Evolutionary conservation across 2,888 invertebrate species (phyloP).

Genomic region (Hymenopus coronatus): DNA sequence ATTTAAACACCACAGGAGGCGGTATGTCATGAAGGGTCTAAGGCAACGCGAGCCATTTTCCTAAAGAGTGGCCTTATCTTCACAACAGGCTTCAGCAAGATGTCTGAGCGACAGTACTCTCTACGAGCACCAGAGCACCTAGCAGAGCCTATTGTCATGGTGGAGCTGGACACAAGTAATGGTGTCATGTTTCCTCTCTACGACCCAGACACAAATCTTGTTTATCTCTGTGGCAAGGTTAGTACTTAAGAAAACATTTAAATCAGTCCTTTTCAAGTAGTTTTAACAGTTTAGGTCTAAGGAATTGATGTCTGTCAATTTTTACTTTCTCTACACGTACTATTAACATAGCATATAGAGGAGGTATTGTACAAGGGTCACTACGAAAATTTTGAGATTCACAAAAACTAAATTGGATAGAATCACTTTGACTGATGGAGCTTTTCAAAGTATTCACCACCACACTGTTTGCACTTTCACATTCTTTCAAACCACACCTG

Average conservation of each 20-base stretch:
- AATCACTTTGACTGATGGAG: no score
- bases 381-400: no score
- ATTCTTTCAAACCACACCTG: no score
- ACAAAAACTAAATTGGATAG: no score
- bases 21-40: conserved; percentile 87
- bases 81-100: conserved; percentile 96
- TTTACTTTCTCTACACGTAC: no score
- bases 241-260: not conserved
- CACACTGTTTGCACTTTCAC: no score
- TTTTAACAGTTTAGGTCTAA: no score
- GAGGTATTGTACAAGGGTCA: no score
- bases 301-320: no score
- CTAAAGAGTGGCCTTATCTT: conserved; percentile 87
- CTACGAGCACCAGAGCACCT: conserved; percentile 87
- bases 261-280: no score
- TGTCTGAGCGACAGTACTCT: conserved; percentile 97
- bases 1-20: conserved; percentile 58
- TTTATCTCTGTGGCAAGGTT: conserved; percentile 90
- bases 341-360: no score
- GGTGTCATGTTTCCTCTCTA: conserved; percentile 96
- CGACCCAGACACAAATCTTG: conserved; percentile 92
- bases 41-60: conserved; percentile 88
- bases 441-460: no score
- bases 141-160: conserved; percentile 85
- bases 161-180: conserved; percentile 91